phyloP scores from a whole-genome alignment of 2,888 invertebrate genomes.

The Scaptomyza caliginosa region DNA sequence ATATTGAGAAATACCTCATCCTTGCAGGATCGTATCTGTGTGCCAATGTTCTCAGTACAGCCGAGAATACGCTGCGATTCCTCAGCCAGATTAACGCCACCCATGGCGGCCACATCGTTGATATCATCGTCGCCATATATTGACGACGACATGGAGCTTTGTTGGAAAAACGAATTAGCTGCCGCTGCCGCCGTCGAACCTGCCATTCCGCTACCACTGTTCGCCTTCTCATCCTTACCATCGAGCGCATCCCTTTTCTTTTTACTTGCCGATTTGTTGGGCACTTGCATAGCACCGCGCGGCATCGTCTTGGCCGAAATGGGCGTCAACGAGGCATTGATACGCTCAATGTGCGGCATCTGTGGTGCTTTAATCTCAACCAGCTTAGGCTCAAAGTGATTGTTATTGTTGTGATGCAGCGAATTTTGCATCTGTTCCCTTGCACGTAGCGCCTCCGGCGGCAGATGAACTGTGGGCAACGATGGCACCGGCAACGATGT shows the following conservation, averaged over 20 bases:
- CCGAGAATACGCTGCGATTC: slow-evolving; percentile 97
- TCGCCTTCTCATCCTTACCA: slow-evolving; percentile 65
- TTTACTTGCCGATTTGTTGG: slow-evolving; percentile 86
- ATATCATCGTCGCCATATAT: slow-evolving; percentile 95
- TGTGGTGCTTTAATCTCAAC: slow-evolving; percentile 68
- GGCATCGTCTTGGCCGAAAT: slow-evolving; percentile 69
- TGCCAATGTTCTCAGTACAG: slow-evolving; percentile 94
- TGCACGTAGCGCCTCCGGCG: slow-evolving; percentile 70
- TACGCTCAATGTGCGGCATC: slow-evolving; percentile 60
- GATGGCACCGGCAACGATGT: slow-evolving; percentile 79
- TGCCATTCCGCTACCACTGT: slow-evolving; percentile 49
- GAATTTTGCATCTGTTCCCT: slow-evolving; percentile 75
- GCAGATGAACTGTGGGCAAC: slow-evolving; percentile 81
- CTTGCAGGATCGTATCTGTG: slow-evolving; percentile 95
- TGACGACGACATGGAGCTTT: slow-evolving; percentile 85
- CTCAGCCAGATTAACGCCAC: slow-evolving; percentile 98
- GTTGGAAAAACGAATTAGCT: slow-evolving; percentile 85
- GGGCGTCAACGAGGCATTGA: slow-evolving; percentile 65
- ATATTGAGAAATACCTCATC: slow-evolving; percentile 95
- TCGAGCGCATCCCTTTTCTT: slow-evolving; percentile 91
- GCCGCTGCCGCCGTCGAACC: slow-evolving; percentile 45
- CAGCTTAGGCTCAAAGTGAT: slow-evolving; percentile 71
- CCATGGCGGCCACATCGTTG: slow-evolving; percentile 99
- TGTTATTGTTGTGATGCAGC: slow-evolving; percentile 74
- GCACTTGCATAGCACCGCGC: slow-evolving; percentile 84